phyloP scores from a whole-genome alignment of 2,888 invertebrate species.

The Cantharis lateralis region DNA sequence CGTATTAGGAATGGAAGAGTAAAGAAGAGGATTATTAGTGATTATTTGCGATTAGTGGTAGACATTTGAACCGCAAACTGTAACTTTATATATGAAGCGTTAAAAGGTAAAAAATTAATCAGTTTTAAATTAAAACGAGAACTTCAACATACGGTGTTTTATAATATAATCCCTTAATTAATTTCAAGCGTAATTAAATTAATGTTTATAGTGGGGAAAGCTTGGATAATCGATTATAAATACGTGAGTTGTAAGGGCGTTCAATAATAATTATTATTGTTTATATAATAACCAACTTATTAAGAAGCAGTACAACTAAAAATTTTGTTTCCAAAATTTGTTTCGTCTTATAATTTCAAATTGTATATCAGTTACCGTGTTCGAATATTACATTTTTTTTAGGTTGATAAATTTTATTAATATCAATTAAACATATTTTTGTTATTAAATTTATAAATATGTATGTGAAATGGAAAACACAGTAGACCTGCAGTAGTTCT shows the following conservation, averaged over 20 bases:
- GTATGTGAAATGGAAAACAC: neutral
- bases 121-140: conserved; percentile 10
- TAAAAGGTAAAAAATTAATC: conserved; percentile 18
- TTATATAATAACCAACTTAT: neutral
- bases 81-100: conserved; percentile 32
- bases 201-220: neutral
- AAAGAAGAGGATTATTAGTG: conserved; percentile 48
- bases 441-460: no score
- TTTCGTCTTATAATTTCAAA: neutral
- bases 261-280: neutral
- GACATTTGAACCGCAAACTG: conserved; percentile 41
- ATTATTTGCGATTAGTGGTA: conserved; percentile 50
- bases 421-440: neutral
- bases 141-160: neutral
- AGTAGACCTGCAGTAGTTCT: neutral
- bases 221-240: neutral
- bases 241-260: neutral
- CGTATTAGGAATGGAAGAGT: conserved; percentile 46
- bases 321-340: neutral
- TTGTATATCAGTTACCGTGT: neutral
- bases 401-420: neutral
- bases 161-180: neutral
- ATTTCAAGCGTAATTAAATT: neutral
- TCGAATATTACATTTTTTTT: neutral
- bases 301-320: neutral